phyloP scores from a whole-genome alignment of 2,113 vertebrate genomes.

The Cephalopterus ornatus region DNA sequence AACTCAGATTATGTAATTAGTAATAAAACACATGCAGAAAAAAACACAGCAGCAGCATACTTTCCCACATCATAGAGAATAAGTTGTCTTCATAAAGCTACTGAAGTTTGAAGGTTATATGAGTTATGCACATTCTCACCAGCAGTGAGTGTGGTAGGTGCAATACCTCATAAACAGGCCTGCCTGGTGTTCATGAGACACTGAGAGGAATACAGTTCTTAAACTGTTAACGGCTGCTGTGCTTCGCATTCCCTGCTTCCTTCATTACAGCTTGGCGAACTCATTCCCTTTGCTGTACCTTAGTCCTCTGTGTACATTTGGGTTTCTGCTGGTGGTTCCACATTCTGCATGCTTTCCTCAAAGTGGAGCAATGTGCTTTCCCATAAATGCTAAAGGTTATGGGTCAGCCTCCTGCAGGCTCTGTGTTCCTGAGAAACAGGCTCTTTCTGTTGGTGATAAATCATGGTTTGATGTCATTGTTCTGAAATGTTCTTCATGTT shows the following conservation, averaged over 20 bases:
- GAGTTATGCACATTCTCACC: constrained; percentile 33
- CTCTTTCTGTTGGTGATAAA: constrained; percentile 51
- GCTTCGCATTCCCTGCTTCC: constrained; percentile 76
- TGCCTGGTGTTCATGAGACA: constrained; percentile 39
- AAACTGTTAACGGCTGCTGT: constrained; percentile 54
- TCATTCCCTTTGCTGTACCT: constrained; percentile 63
- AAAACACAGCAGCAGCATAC: background rate
- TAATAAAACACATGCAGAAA: background rate
- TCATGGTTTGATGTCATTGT: constrained; percentile 63
- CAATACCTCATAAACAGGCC: constrained; percentile 41
- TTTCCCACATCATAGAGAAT: background rate
- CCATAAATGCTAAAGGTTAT: constrained; percentile 45
- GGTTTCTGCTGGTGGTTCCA: constrained; percentile 70
- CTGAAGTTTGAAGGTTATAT: constrained; percentile 45
- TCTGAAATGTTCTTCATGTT: constrained; percentile 61
- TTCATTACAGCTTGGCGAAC: constrained; percentile 76
- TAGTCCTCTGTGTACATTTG: constrained; percentile 47
- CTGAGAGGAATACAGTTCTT: constrained; percentile 51
- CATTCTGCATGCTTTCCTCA: constrained; percentile 73
- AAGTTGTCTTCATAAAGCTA: constrained; percentile 42
- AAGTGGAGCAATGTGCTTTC: constrained; percentile 55
- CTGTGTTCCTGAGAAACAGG: constrained; percentile 43
- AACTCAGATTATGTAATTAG: background rate
- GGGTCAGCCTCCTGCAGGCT: constrained; percentile 43
- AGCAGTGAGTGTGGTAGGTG: constrained; percentile 13